Conservation (phyloP, 92 coral and sea anemone genomes). For the Porites rus region DNA sequence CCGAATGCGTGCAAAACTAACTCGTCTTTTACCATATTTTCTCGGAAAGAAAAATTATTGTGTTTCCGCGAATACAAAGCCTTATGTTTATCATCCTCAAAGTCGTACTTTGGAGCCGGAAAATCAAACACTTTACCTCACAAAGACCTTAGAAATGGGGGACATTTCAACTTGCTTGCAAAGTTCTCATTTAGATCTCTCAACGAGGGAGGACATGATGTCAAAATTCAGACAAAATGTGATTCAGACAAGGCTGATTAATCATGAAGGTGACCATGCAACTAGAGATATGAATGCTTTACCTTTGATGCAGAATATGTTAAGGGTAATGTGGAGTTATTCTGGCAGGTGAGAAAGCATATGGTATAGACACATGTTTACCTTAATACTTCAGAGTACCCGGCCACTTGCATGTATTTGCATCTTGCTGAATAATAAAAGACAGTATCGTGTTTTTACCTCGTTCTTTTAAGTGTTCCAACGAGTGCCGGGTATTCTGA, state of each 20-base stretch:
- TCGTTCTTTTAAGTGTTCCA: no score
- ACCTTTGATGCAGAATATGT: constrained; percentile 90
- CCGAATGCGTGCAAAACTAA: constrained; percentile 1
- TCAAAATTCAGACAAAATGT: constrained; percentile 78
- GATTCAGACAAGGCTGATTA: constrained; percentile 66
- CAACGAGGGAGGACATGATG: constrained; percentile 68
- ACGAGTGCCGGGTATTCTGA: no score
- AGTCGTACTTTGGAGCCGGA: constrained; percentile 91
- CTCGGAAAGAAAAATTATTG: constrained; percentile 5
- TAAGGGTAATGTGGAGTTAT: constrained; percentile 88
- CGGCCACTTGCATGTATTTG: no score
- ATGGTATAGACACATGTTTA: no score
- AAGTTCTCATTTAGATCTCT: constrained; percentile 41
- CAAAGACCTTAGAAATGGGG: constrained; percentile 78
- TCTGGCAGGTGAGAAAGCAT: constrained; percentile 65
- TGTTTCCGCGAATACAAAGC: constrained; percentile 50
- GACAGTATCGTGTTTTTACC: no score
- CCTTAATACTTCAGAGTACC: no score
- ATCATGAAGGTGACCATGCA: constrained; percentile 75
- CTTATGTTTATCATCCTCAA: constrained; percentile 91
- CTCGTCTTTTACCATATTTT: constrained; percentile 8
- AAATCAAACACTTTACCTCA: constrained; percentile 80
- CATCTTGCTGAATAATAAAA: no score
- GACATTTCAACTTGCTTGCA: constrained; percentile 64
- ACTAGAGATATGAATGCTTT: constrained; percentile 79